Evolutionary conservation across 2,888 invertebrate species (phyloP).

Genomic region (Emmelina monodactyla): DNA sequence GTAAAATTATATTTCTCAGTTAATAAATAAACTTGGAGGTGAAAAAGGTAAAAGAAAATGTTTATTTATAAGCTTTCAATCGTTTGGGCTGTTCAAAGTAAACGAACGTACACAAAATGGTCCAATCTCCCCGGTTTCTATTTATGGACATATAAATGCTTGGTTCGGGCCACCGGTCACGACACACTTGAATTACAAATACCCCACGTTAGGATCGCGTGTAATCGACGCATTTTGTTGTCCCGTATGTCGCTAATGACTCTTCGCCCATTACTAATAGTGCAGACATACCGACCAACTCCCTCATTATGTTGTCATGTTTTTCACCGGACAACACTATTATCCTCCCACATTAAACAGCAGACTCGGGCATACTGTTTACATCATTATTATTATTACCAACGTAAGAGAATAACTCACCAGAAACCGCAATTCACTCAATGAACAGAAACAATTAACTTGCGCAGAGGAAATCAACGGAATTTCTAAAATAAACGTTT

Average conservation of each 20-base stretch:
- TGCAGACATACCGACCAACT: not conserved
- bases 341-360: not conserved
- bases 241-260: not conserved
- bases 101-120: too few species aligned
- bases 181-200: conserved; percentile 52
- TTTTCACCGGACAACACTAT: conserved; percentile 5
- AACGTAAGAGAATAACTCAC: too few species aligned
- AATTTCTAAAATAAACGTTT: conserved; percentile 8
- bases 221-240: conserved; percentile 33
- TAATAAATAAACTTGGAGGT: too few species aligned
- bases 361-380: too few species aligned
- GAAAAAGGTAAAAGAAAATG: too few species aligned
- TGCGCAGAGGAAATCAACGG: conserved; percentile 5
- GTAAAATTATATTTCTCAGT: too few species aligned
- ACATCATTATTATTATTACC: too few species aligned
- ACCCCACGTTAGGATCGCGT: conserved; percentile 19
- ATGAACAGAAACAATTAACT: not conserved
- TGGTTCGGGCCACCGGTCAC: conserved; percentile 40
- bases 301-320: conserved; percentile 17
- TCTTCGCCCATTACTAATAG: conserved; percentile 1
- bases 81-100: too few species aligned
- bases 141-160: conserved; percentile 48
- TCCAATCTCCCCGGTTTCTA: too few species aligned
- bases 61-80: too few species aligned
- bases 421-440: too few species aligned